Percentiles rank a stretch among this genome's conserved stretches.
Conservation (phyloP, 2,888 invertebrate species). For the Gymnocheta viridis region DNA sequence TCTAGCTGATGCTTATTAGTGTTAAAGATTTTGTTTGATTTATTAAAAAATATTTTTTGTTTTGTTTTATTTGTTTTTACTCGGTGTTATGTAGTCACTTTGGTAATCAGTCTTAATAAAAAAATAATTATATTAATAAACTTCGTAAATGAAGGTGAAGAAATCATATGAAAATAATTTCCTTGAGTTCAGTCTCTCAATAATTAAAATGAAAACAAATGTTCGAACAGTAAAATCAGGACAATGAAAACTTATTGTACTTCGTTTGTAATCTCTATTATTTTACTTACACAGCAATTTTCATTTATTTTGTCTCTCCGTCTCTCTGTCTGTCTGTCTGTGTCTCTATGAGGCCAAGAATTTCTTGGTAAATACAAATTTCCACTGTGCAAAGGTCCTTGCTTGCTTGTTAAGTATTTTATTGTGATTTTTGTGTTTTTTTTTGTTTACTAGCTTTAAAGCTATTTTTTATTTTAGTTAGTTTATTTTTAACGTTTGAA, state of each 20-base stretch:
- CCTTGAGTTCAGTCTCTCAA: slow-evolving; percentile 77
- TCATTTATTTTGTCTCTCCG: slow-evolving; percentile 36
- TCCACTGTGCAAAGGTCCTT: slow-evolving; percentile 42
- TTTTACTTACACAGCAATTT: slow-evolving; percentile 55
- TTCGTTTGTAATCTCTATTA: slow-evolving; percentile 67
- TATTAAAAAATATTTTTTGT: slow-evolving; percentile 54
- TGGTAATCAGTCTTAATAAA: slow-evolving; percentile 78
- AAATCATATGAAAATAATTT: slow-evolving; percentile 64
- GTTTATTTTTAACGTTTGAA: slow-evolving; percentile 63
- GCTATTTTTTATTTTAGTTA: slow-evolving; percentile 22
- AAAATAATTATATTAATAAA: slow-evolving; percentile 61
- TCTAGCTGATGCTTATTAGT: slow-evolving; percentile 63
- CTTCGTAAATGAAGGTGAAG: slow-evolving; percentile 49
- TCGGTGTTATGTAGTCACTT: slow-evolving; percentile 72
- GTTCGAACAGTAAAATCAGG: not conserved
- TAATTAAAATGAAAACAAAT: slow-evolving; percentile 71
- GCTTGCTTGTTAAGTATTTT: not conserved
- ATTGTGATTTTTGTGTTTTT: not conserved
- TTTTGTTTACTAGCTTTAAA: slow-evolving; percentile 52
- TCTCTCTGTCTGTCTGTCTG: slow-evolving; percentile 9
- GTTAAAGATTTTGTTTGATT: slow-evolving; percentile 43
- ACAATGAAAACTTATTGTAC: slow-evolving; percentile 34
- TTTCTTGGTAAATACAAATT: slow-evolving; percentile 48
- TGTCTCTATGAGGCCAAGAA: slow-evolving; percentile 15
- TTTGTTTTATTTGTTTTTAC: slow-evolving; percentile 64